Base-by-base conservation (phyloP, 2,888 invertebrate species). In the Ceraclea dissimilis region DNA sequence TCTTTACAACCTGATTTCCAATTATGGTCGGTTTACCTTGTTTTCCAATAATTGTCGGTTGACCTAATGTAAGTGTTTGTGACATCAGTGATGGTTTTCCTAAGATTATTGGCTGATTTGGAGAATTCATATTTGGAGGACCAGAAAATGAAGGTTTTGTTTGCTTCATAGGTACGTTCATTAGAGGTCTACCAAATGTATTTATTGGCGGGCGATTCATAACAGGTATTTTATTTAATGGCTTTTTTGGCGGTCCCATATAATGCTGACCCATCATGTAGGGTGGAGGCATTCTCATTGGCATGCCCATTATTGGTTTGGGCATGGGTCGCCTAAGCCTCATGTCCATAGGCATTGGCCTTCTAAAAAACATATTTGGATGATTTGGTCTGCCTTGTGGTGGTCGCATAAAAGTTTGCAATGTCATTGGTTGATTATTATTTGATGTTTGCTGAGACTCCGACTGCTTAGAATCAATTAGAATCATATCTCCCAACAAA, bases 281-380 rank as follows among this genome's bases (percentile, higher is more conserved):
- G 0, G 57, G 1, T 39, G 62, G 62, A 11, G 58, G 61, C 44
- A 58, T 52, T 54, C 56, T 57, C 13, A 69, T 65, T 8, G 71
- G 71, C 69, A 71, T 71, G 0, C 68, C 64, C 64, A 73, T 74
- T 69, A 74, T 73, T 2, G 74, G 62, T 48, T 62, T 62, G 31
- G 59, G 59, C 56, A 58, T 62, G 10, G 72, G 75, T 60, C 76
- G 67, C 39, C 75, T 71, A n/a, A 74, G 60, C 60, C 74, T 75
- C 20, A 78, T 75, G 65, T 76, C 76, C n/a, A 75, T 76, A 0
- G 76, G 76, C 2, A 65, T 64, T 1, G 77, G 76, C 10, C 76
- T 69, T 46, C 76, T 69, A 60, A 71, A 76, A 1, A 70, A 71
- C 21, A 74, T 74, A 57, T 60, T 62, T n/a, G 44, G 39, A 34